A percentile compares a stretch with the other conserved stretches of the same genome.
Evolutionary conservation across 2,797 vertebrate genomes (phyloP).

Genomic region (Gymnothorax javanicus): DNA sequence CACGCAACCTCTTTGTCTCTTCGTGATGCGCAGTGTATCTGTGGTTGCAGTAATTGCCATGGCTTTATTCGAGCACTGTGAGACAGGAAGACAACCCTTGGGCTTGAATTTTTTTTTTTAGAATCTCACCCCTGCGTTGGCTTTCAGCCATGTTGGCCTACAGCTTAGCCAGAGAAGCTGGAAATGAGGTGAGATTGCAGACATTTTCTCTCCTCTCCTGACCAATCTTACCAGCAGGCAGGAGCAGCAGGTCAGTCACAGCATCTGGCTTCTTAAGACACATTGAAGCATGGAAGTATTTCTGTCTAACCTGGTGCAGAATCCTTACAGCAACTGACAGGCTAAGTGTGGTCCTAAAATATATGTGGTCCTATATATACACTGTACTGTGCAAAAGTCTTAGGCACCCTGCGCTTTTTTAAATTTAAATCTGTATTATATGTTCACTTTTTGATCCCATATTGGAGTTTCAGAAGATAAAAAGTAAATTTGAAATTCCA

Average conservation of each 20-base stretch:
- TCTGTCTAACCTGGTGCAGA: background rate
- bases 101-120: background rate
- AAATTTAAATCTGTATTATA: too few species aligned
- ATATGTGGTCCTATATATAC: too few species aligned
- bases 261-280: background rate
- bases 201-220: background rate
- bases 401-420: too few species aligned
- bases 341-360: background rate
- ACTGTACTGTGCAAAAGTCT: too few species aligned
- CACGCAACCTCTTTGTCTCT: slow-evolving; percentile 4
- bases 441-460: too few species aligned
- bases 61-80: background rate
- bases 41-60: slow-evolving; percentile 19
- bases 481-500: too few species aligned
- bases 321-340: background rate
- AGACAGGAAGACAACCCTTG: slow-evolving; percentile 1
- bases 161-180: background rate
- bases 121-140: background rate
- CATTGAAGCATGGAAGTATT: background rate
- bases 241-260: background rate
- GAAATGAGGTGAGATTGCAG: background rate
- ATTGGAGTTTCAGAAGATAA: too few species aligned
- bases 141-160: background rate
- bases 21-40: background rate
- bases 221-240: background rate